phyloP scores from a whole-genome alignment of 2,113 vertebrate species.

The Zootoca vivipara region DNA sequence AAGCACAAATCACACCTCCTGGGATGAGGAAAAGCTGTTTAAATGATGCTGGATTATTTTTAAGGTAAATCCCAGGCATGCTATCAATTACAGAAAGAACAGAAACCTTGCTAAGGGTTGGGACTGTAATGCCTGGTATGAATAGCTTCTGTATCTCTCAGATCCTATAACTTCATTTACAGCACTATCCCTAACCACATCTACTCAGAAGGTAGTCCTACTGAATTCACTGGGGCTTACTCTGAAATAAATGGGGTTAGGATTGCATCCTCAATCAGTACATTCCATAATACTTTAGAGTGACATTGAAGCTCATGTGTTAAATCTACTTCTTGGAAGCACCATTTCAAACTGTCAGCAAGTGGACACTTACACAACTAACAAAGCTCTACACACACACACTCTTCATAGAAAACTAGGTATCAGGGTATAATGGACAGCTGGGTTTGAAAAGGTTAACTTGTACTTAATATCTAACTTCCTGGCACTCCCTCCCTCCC shows the following conservation, averaged over 20 bases:
- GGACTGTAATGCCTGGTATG: background rate
- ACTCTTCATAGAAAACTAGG: background rate
- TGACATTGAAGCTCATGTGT: too few species aligned
- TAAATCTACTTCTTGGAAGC: background rate
- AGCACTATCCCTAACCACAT: too few species aligned
- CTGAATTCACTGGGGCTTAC: too few species aligned
- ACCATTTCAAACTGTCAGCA: background rate
- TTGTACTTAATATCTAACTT: background rate
- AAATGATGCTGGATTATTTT: slow-evolving; percentile 8
- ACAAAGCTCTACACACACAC: too few species aligned
- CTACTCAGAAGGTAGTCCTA: too few species aligned
- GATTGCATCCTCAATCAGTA: background rate
- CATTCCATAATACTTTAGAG: background rate
- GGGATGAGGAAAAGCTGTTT: slow-evolving; percentile 2
- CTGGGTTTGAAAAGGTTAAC: background rate
- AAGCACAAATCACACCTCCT: too few species aligned
- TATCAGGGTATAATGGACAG: background rate
- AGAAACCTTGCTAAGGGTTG: background rate
- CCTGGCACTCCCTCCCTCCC: background rate
- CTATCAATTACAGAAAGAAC: slow-evolving; percentile 15
- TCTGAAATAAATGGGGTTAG: too few species aligned
- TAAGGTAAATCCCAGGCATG: background rate
- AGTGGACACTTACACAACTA: background rate
- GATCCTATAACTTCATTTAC: slow-evolving; percentile 17
- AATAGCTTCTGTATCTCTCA: background rate